phyloP scores from a whole-genome alignment of 30 jellyfish, hydroid and myxozoan species.

The Rhopilema esculentum region DNA sequence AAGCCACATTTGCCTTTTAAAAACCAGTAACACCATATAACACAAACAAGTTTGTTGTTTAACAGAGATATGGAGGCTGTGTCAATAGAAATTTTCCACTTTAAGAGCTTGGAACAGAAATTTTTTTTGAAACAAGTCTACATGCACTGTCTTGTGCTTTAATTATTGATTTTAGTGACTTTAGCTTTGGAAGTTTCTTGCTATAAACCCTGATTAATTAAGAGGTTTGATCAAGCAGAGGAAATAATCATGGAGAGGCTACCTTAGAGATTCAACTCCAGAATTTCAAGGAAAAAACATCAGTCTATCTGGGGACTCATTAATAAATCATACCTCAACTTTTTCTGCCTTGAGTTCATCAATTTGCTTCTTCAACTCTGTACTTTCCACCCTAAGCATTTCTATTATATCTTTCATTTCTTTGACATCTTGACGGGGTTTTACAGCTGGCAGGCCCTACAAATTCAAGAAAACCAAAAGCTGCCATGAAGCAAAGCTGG shows the following conservation, averaged over 20 bases:
- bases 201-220: too few relatives aligned
- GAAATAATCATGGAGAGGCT: too few relatives aligned
- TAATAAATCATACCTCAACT: conserved; percentile 9
- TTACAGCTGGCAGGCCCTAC: conserved; percentile 12
- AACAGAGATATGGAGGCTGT: too few relatives aligned
- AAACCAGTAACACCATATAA: background rate
- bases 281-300: background rate
- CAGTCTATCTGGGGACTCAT: background rate
- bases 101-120: too few relatives aligned
- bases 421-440: conserved; percentile 31
- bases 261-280: too few relatives aligned
- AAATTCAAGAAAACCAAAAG: background rate
- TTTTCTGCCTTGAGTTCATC: conserved; percentile 12
- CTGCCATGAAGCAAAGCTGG: background rate
- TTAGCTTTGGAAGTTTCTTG: too few relatives aligned
- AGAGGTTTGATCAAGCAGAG: too few relatives aligned
- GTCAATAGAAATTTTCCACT: too few relatives aligned
- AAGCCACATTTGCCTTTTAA: background rate
- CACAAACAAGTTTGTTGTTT: too few relatives aligned
- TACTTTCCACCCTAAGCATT: background rate
- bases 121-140: too few relatives aligned
- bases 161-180: too few relatives aligned
- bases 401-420: conserved; percentile 2
- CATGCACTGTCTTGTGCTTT: too few relatives aligned
- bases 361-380: conserved; percentile 10